Evolutionary conservation across 2,888 invertebrate genomes (phyloP).

Genomic region (Boloria euphrosyne): DNA sequence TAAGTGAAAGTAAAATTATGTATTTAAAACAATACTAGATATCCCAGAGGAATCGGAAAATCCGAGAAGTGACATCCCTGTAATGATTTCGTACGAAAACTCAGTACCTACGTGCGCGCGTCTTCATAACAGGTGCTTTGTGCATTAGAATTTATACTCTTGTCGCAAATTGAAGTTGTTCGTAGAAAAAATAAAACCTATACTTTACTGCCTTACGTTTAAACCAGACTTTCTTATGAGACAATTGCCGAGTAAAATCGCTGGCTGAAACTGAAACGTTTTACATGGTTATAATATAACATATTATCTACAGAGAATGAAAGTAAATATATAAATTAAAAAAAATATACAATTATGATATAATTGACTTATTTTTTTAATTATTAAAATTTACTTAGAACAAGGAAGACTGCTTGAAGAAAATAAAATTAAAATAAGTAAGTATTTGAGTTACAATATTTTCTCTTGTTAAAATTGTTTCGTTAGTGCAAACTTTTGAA

Average conservation of each 20-base stretch:
- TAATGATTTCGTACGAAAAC: constrained; percentile 41
- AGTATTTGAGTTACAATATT: background rate
- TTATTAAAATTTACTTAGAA: no score
- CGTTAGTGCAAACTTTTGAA: constrained; percentile 2
- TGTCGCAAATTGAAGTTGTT: constrained; percentile 47
- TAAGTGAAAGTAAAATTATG: no score
- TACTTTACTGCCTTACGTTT: constrained; percentile 35
- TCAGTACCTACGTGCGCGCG: constrained; percentile 48
- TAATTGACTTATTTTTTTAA: no score
- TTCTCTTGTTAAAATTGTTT: constrained; percentile 11
- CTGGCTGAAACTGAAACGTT: constrained; percentile 23
- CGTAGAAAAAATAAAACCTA: constrained; percentile 42
- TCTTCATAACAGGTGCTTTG: constrained; percentile 55
- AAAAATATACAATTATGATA: no score
- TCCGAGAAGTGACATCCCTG: constrained; percentile 47
- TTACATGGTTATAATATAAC: background rate
- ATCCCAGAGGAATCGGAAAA: background rate
- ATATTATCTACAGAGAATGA: no score
- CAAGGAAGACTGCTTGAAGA: no score
- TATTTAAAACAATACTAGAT: no score
- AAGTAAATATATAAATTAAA: no score
- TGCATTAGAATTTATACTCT: constrained; percentile 54
- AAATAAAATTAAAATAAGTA: no score
- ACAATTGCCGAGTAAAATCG: constrained; percentile 20
- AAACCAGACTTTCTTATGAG: constrained; percentile 24